Evolutionary conservation across 2,888 invertebrate genomes (phyloP), one percentile per base, ranked within the genome.

Genomic region (Baccha elongata): DNA sequence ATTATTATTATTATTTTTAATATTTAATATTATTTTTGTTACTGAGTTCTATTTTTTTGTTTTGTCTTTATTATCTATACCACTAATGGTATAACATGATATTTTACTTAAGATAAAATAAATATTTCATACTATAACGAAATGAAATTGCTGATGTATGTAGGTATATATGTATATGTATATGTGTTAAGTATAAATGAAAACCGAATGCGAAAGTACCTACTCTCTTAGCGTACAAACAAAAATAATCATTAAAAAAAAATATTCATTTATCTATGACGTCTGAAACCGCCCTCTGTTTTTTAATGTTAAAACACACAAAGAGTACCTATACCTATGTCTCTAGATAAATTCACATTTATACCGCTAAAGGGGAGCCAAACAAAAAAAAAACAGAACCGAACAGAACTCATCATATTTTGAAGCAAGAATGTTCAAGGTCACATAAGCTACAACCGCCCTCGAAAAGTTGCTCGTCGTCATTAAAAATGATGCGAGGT

Each of bases 61-160:
- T 13, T 58, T 40, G 29, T 48, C 44, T 21, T 23, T 46, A 26
- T 26, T 50, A 19, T 42, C 29, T 21, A n/a, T n/a, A 40, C 64
- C 42, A 67, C 55, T 74, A 64, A 68, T 68, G 55, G 68, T 46
- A 64, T 68, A 44, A 80, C 79, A 80, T 68, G 79, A 44, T 74
- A 73, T 80, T 68, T 73, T 64, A 80, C 79, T 80, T 80, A 68
- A 44, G 58, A 42, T 64, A 62, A 60, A 72, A 68, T 52, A 67
- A 48, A 73, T 53, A 67, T 53, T 67, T 64, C 50, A 50, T 68
- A 64, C 48, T 40, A 55, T 23, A 15, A 67, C 46, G 62, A 71
- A 65, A 37, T 23, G 8, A 52, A 50, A 35, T 19, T 60, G 40
- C 11, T 5, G 3, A 15, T 13, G 11, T 42, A 6, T n/a, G n/a